These are phyloP conservation scores for Champsocephalus gunnari DNA, from an alignment of 2,797 vertebrate species.

Conservation along the genomic window DNA sequence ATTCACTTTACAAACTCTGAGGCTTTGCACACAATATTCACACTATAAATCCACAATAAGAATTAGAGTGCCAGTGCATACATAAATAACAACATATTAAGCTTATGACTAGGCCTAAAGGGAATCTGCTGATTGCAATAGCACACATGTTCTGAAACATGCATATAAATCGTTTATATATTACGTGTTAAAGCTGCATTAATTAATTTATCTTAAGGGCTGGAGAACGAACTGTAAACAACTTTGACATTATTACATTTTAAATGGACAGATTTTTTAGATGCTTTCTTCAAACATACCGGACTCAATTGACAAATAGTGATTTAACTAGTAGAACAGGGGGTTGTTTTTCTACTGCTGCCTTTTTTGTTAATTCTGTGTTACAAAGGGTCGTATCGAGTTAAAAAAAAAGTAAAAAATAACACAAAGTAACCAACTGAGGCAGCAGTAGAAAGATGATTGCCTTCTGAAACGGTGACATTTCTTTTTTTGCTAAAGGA, in stretches of 20 bases:
- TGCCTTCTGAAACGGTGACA: too few species aligned
- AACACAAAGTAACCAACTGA: too few species aligned
- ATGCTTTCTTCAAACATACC: too few species aligned
- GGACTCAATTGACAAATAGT: too few species aligned
- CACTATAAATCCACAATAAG: constrained; percentile 14
- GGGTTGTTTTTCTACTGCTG: too few species aligned
- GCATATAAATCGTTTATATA: neutral
- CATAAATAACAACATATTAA: neutral
- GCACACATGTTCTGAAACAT: constrained; percentile 4
- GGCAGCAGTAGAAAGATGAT: too few species aligned
- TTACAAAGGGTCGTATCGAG: too few species aligned
- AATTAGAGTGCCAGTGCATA: constrained; percentile 24
- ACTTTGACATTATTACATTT: neutral
- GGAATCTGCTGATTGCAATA: neutral
- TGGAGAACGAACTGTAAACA: neutral
- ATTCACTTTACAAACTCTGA: constrained; percentile 42
- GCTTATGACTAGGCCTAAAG: neutral
- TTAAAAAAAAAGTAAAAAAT: too few species aligned
- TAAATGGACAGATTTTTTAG: too few species aligned
- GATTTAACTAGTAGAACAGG: too few species aligned
- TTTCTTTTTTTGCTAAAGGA: too few species aligned
- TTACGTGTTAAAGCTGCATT: neutral
- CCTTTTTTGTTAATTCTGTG: too few species aligned
- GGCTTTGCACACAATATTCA: constrained; percentile 23
- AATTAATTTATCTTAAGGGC: neutral